Conservation (phyloP, 2,888 invertebrate species). For the Drosophila diplacantha region DNA sequence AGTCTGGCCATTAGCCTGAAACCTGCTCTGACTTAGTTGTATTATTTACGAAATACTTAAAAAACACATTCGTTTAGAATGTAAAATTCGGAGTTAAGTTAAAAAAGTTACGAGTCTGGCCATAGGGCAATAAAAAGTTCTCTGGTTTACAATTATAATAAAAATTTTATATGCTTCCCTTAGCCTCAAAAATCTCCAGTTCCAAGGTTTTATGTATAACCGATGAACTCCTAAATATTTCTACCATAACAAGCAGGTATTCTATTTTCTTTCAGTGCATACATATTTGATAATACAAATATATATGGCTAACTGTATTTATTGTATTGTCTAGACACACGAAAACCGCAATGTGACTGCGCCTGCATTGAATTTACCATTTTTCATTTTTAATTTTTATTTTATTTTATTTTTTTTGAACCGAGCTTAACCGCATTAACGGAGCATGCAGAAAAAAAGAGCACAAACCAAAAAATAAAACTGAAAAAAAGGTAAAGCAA, state of each 20-base stretch:
- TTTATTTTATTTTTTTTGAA: slow-evolving; percentile 39
- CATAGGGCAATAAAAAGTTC: too few species aligned
- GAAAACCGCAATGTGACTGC: slow-evolving; percentile 60
- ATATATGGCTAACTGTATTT: slow-evolving; percentile 71
- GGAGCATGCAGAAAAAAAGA: slow-evolving; percentile 36
- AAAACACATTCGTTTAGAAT: too few species aligned
- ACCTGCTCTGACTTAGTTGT: too few species aligned
- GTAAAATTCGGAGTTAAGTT: too few species aligned
- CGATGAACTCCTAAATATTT: too few species aligned
- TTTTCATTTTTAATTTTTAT: slow-evolving; percentile 7
- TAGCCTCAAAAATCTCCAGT: too few species aligned
- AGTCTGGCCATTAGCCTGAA: too few species aligned
- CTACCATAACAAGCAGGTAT: neutral
- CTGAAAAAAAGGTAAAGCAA: slow-evolving; percentile 21
- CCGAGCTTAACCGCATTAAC: slow-evolving; percentile 66
- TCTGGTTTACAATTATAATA: too few species aligned
- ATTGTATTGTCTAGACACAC: slow-evolving; percentile 70
- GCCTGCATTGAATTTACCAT: slow-evolving; percentile 63
- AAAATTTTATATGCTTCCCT: too few species aligned
- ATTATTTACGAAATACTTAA: too few species aligned
- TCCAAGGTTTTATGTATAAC: too few species aligned
- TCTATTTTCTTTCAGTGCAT: slow-evolving; percentile 16
- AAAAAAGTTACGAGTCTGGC: too few species aligned
- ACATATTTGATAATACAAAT: slow-evolving; percentile 64
- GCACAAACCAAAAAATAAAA: slow-evolving; percentile 37